Percentiles rank a stretch among this genome's conserved stretches.
Evolutionary conservation across 2,888 invertebrate species (phyloP).

Genomic region (Pomacea canaliculata): DNA sequence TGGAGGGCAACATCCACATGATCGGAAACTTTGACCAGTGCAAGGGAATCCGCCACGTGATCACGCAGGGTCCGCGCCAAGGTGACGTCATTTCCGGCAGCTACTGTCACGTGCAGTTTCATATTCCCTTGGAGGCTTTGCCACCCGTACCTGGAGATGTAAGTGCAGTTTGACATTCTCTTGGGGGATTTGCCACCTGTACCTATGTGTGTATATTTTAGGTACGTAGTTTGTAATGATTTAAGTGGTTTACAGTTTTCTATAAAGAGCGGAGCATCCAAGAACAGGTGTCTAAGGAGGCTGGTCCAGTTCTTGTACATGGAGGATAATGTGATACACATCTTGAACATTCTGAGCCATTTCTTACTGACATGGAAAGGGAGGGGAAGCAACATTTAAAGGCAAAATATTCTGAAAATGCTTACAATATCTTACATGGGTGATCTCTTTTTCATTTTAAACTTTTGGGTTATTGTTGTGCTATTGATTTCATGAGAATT

Average conservation of each 20-base stretch:
- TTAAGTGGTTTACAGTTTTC: too few species aligned
- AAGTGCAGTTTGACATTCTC: slow-evolving; percentile 16
- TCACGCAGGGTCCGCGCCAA: slow-evolving; percentile 5
- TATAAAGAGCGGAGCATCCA: too few species aligned
- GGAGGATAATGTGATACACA: not conserved
- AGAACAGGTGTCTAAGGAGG: too few species aligned
- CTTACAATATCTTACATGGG: not conserved
- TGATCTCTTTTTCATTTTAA: too few species aligned
- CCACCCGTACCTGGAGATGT: slow-evolving; percentile 24
- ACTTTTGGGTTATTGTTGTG: too few species aligned
- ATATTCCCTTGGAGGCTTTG: slow-evolving; percentile 13
- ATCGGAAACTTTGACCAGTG: slow-evolving; percentile 36
- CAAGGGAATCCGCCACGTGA: slow-evolving; percentile 17
- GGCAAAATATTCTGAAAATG: not conserved
- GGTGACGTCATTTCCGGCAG: slow-evolving; percentile 23
- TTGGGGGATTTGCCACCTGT: slow-evolving; percentile 17
- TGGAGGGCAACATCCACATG: slow-evolving; percentile 34
- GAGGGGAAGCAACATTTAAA: not conserved
- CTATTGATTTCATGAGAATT: too few species aligned
- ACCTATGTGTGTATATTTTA: slow-evolving; percentile 4
- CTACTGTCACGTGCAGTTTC: slow-evolving; percentile 24
- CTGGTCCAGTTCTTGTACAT: too few species aligned
- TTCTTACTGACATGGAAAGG: not conserved
- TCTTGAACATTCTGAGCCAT: not conserved
- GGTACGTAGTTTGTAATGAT: too few species aligned